Evolutionary conservation across 2,888 invertebrate genomes (phyloP), one percentile per base, ranked within the genome.

Genomic region (Drosophila nr. fundita): DNA sequence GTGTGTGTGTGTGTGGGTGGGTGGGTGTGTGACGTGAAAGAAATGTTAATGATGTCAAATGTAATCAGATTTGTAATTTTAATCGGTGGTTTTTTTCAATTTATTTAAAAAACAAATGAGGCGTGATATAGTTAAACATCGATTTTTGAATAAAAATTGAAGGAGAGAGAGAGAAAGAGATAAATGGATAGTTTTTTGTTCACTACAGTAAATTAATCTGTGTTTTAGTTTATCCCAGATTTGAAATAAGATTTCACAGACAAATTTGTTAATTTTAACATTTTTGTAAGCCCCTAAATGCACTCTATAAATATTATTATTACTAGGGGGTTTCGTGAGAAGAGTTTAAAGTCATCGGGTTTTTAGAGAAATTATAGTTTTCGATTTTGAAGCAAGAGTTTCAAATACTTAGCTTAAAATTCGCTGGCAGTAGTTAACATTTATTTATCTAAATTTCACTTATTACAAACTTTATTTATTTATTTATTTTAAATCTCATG

Each of bases 31-130:
- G 48, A 30, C 54, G 49, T 73, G 48, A 53, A 59, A 49, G 36
- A 57, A 76, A 77, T 70, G 40, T 62, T 59, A 76, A 70, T 80
- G 57, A 78, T 59, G 53, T 65, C 66, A 69, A 63, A 73, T 73
- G 58, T 72, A 72, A 68, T 70, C 42, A 53, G 50, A 77, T 49
- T 80, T 78, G 55, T 66, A 59, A 63, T 66, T 70, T 67, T 42
- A 73, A 50, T 40, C 36, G 18, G 27, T 53, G 53, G 55, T 54
- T 62, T 45, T 58, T 58, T 49, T 54, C 11, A 32, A 42, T 21
- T 34, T 53, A 62, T 61, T 69, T 27, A 34, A 55, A 76, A 70
- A 75, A 2, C 58, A 65, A 71, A 61, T 70, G 42, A 52, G 40
- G 11, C 45, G 42, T 70, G 15, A 27, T 18, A 7, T 29, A 27